A percentile compares a stretch with the other conserved stretches of the same genome.
Conservation (phyloP, 2,888 invertebrate genomes). For the Mystacides longicornis region DNA sequence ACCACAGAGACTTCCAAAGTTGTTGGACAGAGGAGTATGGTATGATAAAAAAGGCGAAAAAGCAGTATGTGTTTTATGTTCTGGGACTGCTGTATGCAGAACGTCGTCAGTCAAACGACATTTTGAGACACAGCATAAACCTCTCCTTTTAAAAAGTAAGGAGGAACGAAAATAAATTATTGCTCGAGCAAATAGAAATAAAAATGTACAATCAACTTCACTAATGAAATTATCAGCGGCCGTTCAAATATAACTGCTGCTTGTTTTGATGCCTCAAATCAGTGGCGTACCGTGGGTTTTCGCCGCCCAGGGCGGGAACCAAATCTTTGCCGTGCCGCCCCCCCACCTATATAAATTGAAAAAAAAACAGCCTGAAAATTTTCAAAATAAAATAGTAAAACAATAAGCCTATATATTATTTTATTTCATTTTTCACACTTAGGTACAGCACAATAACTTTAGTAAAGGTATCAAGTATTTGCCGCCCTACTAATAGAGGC, state of each 20-base stretch:
- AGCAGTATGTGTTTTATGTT: slow-evolving; percentile 22
- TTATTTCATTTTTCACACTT: too few species aligned
- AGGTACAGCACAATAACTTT: too few species aligned
- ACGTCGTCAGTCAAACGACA: slow-evolving; percentile 26
- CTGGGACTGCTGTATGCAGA: slow-evolving; percentile 27
- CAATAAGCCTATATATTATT: too few species aligned
- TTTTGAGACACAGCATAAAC: slow-evolving; percentile 27
- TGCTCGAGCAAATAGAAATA: slow-evolving; percentile 25
- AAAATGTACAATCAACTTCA: slow-evolving; percentile 26
- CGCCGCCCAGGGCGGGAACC: too few species aligned
- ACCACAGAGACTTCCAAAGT: slow-evolving; percentile 20
- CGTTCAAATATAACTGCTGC: slow-evolving; percentile 23
- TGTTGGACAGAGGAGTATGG: slow-evolving; percentile 20
- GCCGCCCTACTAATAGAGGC: too few species aligned
- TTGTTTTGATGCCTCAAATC: slow-evolving; percentile 22
- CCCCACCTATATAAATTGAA: too few species aligned
- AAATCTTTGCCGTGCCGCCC: too few species aligned
- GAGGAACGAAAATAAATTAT: slow-evolving; percentile 27
- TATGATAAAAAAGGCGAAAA: slow-evolving; percentile 18
- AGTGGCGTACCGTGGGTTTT: too few species aligned
- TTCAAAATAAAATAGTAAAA: too few species aligned
- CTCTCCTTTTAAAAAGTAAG: too few species aligned
- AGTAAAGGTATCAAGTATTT: too few species aligned
- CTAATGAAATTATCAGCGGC: slow-evolving; percentile 26
- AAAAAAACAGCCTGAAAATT: too few species aligned